Percentiles rank a stretch among this genome's conserved stretches.
phyloP scores from a whole-genome alignment of 2,113 vertebrate genomes.

The Misgurnus mizolepis region DNA sequence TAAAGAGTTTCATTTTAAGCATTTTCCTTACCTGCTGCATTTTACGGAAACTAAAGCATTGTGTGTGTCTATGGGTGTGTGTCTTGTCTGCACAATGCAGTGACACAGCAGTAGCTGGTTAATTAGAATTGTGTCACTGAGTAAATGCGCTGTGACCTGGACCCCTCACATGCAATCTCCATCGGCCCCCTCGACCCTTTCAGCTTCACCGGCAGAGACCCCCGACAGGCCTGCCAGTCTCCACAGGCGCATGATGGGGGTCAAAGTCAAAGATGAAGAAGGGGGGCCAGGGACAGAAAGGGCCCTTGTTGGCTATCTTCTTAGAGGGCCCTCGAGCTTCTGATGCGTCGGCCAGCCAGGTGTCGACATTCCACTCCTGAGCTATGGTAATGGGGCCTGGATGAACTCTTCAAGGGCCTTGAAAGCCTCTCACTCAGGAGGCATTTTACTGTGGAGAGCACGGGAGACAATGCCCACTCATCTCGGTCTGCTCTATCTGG shows the following conservation, averaged over 20 bases:
- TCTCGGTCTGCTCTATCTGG: slow-evolving; percentile 16
- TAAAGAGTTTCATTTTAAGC: not conserved
- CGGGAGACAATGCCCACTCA: slow-evolving; percentile 30
- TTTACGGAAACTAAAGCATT: not conserved
- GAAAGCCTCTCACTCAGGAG: slow-evolving; percentile 64
- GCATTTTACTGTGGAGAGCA: slow-evolving; percentile 40
- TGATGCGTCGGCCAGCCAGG: slow-evolving; percentile 60
- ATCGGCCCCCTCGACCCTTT: slow-evolving; percentile 50
- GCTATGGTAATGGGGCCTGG: slow-evolving; percentile 69
- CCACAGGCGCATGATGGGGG: slow-evolving; percentile 29
- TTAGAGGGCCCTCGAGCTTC: slow-evolving; percentile 56
- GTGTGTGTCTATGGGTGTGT: slow-evolving; percentile 24
- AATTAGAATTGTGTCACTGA: slow-evolving; percentile 88
- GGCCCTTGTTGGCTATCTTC: slow-evolving; percentile 55
- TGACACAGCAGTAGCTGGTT: slow-evolving; percentile 83
- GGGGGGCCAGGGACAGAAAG: slow-evolving; percentile 7
- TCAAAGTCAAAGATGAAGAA: slow-evolving; percentile 31
- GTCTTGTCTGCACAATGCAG: slow-evolving; percentile 76
- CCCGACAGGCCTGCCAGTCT: slow-evolving; percentile 47
- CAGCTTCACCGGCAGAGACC: slow-evolving; percentile 49
- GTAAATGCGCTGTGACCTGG: slow-evolving; percentile 85
- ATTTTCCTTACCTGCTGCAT: not conserved
- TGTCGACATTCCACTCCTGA: slow-evolving; percentile 61
- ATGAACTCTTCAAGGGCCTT: slow-evolving; percentile 75
- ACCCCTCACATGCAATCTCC: slow-evolving; percentile 36